A percentile compares a stretch with the other conserved stretches of the same genome.
Conservation (phyloP, 2,113 vertebrate species). For the Natator depressus region DNA sequence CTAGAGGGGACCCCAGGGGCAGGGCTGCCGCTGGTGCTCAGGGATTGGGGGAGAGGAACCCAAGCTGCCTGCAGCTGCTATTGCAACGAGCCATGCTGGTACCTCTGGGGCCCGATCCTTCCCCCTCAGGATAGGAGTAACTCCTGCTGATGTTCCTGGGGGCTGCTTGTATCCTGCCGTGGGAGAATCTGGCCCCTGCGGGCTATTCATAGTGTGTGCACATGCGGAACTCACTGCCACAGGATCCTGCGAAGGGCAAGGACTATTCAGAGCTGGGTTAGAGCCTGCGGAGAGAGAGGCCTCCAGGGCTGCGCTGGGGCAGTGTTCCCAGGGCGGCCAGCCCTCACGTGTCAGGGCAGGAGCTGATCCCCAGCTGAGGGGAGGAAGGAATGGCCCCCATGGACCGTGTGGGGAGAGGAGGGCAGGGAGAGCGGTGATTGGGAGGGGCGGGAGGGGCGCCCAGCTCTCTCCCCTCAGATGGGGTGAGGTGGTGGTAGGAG, state of each 20-base stretch:
- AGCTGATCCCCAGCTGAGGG: too few species aligned
- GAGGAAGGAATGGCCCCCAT: too few species aligned
- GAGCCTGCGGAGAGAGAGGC: neutral
- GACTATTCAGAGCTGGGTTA: too few species aligned
- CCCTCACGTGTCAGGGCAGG: too few species aligned
- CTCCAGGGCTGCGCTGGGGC: neutral
- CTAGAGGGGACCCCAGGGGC: too few species aligned
- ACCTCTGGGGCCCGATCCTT: neutral
- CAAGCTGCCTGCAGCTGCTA: too few species aligned
- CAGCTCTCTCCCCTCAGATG: conserved; percentile 3
- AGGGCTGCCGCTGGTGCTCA: too few species aligned
- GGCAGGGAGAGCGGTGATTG: neutral
- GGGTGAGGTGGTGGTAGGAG: conserved; percentile 73
- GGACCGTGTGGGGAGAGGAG: neutral
- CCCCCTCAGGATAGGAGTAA: neutral
- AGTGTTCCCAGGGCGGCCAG: too few species aligned
- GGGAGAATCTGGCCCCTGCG: neutral
- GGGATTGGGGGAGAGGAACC: too few species aligned
- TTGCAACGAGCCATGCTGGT: neutral
- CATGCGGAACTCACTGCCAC: neutral
- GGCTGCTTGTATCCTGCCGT: neutral
- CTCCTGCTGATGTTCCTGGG: neutral
- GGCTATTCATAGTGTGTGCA: too few species aligned
- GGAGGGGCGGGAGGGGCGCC: neutral
- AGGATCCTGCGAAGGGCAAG: neutral